Base-by-base conservation (phyloP, 2,113 vertebrate species). In the Mustela lutreola region DNA sequence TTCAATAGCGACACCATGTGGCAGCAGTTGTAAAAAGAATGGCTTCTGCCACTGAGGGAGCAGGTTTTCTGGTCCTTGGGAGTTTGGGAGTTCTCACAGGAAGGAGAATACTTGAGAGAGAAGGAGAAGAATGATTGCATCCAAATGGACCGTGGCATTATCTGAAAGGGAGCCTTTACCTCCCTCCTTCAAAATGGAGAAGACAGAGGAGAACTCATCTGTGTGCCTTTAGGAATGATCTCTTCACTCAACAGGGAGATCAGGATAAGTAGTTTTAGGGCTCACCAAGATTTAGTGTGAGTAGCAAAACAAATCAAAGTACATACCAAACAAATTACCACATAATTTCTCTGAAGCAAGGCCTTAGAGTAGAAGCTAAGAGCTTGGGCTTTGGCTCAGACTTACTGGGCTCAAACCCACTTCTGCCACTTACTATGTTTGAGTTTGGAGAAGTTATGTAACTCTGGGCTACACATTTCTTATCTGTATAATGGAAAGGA, bases 1-100 rank as follows among this genome's bases (percentile, higher is more conserved):
- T 94, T 96, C 82, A 92, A 75, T 70, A 96, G 82, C 16, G 88
- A 92, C 76, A 93, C 39, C 87, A 0, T 48, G 70, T 92, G 95
- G 83, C 48, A 92, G 19, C 67, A 95, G 71, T 11, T 78, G 8
- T 89, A 67, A 84, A 94, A 60, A 62, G 7, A 81, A 62, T 28
- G 65, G 21, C 76, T 26, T 76, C 26, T 0, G 5, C 48, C 53
- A 50, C 36, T 7, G 45, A 93, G 3, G 15, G 7, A 82, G 12
- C 26, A 81, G 21, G 33, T 45, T 84, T 91, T 90, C 70, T 16
- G 26, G 14, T 62, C 48, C 10, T 31, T 22, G 16, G 50, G 50
- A 33, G 5, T 26, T 71, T 26, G 31, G 10, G 24, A 75, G 31
- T 60, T 94, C n/a, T 91, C 62, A 48, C 6, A 65, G 11, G 39